Percentiles rank a stretch among this genome's conserved stretches.
Conservation (phyloP, 2,888 invertebrate genomes). For the Eretmocerus hayati region DNA sequence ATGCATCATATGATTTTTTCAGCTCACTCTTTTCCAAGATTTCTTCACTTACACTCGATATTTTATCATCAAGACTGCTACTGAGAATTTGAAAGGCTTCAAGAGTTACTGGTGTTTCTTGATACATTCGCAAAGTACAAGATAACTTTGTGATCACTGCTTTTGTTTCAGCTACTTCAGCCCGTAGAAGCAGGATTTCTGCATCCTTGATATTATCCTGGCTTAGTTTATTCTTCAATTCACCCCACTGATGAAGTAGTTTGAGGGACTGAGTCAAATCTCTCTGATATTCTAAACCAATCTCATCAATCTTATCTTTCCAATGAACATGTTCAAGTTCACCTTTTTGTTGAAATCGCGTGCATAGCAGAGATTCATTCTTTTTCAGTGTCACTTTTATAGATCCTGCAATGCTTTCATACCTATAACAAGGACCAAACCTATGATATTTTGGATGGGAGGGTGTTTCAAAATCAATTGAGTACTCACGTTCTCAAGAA, state of each 20-base stretch:
- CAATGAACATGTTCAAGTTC: constrained; percentile 34
- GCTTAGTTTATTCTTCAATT: constrained; percentile 38
- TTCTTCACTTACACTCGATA: constrained; percentile 38
- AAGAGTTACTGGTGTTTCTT: constrained; percentile 43
- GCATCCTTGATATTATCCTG: constrained; percentile 38
- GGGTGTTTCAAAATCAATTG: constrained; percentile 6
- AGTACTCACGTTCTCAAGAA: constrained; percentile 32
- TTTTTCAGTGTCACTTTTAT: constrained; percentile 30
- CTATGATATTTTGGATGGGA: constrained; percentile 1
- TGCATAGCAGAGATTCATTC: constrained; percentile 27
- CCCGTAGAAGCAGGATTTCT: constrained; percentile 30
- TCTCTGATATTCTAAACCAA: constrained; percentile 39
- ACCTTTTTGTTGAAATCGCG: constrained; percentile 27
- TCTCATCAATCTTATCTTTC: constrained; percentile 40
- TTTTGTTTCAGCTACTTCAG: constrained; percentile 38
- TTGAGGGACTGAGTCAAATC: constrained; percentile 35
- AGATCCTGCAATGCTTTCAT: constrained; percentile 31
- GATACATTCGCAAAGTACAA: constrained; percentile 45
- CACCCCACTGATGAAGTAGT: constrained; percentile 39
- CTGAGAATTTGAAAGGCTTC: constrained; percentile 44
- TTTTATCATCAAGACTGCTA: constrained; percentile 41
- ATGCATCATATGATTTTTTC: constrained; percentile 43
- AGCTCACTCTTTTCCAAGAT: constrained; percentile 40
- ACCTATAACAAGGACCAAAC: constrained; percentile 29
- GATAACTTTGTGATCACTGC: constrained; percentile 40